Conservation (phyloP, 1,140 invertebrate genomes). For the Drosophila aff. region DNA sequence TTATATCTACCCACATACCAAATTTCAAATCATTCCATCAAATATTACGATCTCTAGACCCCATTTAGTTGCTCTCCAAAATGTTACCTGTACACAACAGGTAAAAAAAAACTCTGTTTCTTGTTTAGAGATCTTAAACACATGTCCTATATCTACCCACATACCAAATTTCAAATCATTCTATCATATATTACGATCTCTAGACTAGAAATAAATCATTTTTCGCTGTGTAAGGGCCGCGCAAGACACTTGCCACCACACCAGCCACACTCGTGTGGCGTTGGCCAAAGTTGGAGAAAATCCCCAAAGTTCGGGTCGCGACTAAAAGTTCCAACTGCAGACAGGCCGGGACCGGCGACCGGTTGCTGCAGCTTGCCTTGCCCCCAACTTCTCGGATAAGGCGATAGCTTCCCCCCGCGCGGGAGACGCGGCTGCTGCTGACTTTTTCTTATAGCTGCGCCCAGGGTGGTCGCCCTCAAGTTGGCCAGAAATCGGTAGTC, state of each 20-base stretch:
- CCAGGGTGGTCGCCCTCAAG: conserved; percentile 49
- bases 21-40: neutral
- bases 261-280: neutral
- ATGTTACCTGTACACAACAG: too few species aligned
- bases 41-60: neutral
- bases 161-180: conserved; percentile 2
- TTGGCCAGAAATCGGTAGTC: conserved; percentile 46
- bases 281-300: conserved; percentile 32
- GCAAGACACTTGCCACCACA: conserved; percentile 46
- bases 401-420: neutral
- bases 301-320: conserved; percentile 35
- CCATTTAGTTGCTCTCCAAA: too few species aligned
- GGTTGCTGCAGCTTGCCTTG: conserved; percentile 42
- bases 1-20: neutral
- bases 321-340: conserved; percentile 53
- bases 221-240: conserved; percentile 6
- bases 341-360: conserved; percentile 67
- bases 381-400: conserved; percentile 6
- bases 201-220: neutral
- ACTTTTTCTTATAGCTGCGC: too few species aligned
- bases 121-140: too few species aligned
- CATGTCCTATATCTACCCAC: neutral
- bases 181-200: neutral
- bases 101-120: too few species aligned
- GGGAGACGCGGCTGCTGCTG: neutral